Percentiles rank a stretch among this genome's conserved stretches.
These are phyloP conservation scores for Eulemur macaco DNA, from an alignment of 2,113 vertebrate genomes.

Conservation along the genomic window DNA sequence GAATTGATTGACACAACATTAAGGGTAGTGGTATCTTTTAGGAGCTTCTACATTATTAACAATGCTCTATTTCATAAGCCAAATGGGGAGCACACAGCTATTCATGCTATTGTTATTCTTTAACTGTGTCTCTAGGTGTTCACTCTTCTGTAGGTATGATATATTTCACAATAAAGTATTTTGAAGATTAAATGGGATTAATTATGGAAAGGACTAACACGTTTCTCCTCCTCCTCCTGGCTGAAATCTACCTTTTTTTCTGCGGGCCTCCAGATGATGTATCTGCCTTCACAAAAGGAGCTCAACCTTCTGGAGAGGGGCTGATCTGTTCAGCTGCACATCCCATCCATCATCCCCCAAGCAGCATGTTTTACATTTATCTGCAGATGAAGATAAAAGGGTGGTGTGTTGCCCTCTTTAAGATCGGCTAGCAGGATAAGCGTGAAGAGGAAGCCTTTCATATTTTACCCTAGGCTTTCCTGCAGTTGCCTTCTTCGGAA, in stretches of 20 bases:
- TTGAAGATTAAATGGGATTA: neutral
- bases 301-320: conserved; percentile 36
- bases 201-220: conserved; percentile 30
- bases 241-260: neutral
- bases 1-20: neutral
- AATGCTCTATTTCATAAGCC: neutral
- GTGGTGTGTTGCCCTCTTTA: conserved; percentile 10
- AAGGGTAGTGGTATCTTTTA: neutral
- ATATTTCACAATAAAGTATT: neutral
- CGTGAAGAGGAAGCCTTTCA: neutral
- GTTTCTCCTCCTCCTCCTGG: neutral
- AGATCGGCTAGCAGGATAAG: conserved; percentile 19
- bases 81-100: neutral
- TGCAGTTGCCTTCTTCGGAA: neutral
- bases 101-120: neutral
- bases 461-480: neutral
- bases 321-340: neutral
- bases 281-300: conserved; percentile 25
- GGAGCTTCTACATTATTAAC: neutral
- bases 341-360: conserved; percentile 52
- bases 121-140: neutral
- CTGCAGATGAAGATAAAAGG: conserved; percentile 69
- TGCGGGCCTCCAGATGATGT: conserved; percentile 1
- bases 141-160: neutral
- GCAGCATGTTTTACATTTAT: conserved; percentile 50